Conservation (phyloP, 2,888 invertebrate species). For the Platycheirus rosarum region DNA sequence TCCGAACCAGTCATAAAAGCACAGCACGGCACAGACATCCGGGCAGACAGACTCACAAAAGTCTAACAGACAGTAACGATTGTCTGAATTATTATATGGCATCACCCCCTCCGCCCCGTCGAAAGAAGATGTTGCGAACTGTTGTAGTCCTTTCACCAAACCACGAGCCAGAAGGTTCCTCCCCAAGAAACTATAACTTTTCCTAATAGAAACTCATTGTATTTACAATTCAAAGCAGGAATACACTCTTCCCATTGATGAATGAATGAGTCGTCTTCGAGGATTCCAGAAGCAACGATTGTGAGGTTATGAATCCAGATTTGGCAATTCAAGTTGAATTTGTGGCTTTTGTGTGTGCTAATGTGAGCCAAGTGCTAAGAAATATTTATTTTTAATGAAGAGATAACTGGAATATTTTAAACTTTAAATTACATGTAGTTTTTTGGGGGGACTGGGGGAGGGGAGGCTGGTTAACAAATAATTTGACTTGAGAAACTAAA, state of each 20-base stretch:
- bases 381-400: conserved; percentile 36
- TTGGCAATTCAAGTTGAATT: conserved; percentile 33
- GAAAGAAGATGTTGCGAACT: conserved; percentile 10
- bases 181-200: neutral
- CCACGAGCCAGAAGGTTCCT: neutral
- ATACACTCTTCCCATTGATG: conserved; percentile 1
- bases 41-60: conserved; percentile 23
- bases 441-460: neutral
- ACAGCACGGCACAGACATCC: conserved; percentile 38
- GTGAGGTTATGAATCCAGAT: conserved; percentile 53
- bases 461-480: conserved; percentile 3
- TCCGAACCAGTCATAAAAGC: conserved; percentile 40
- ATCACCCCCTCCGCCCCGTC: neutral
- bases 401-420: conserved; percentile 15
- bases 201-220: neutral
- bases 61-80: conserved; percentile 59
- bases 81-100: conserved; percentile 32
- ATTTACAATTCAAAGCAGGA: conserved; percentile 14
- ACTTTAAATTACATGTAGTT: neutral
- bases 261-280: neutral
- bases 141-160: neutral
- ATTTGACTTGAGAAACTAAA: conserved; percentile 3
- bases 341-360: conserved; percentile 5
- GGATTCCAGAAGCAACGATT: neutral
- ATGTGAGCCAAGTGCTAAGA: conserved; percentile 37